Conservation (phyloP, 2,888 invertebrate species). For the Phasia obesa region DNA sequence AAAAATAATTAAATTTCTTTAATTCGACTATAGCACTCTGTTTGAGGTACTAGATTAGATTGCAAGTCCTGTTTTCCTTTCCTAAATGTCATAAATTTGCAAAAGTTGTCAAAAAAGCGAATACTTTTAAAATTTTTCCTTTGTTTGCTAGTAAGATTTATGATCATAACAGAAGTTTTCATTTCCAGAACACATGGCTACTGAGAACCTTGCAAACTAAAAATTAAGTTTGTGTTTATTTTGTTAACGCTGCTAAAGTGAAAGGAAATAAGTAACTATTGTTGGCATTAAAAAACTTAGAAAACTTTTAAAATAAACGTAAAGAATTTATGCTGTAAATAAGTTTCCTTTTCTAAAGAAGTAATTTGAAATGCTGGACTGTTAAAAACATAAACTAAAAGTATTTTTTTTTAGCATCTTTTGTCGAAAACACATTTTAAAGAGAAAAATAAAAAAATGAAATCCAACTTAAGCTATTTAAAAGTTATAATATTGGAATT, state of each 20-base stretch:
- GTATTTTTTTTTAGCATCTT: no score
- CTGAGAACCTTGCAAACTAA: constrained; percentile 34
- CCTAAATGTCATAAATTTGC: constrained; percentile 31
- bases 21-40: no score
- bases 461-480: no score
- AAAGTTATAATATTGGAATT: no score
- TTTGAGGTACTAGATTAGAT: neutral
- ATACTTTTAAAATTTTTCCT: constrained; percentile 32
- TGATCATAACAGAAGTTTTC: constrained; percentile 38
- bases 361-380: constrained; percentile 1
- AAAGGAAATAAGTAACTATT: constrained; percentile 29
- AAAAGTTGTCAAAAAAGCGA: constrained; percentile 26
- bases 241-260: neutral
- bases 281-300: neutral
- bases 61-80: neutral
- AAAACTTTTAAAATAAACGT: neutral
- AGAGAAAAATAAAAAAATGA: no score
- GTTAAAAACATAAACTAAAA: no score
- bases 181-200: constrained; percentile 37
- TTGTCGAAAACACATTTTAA: no score
- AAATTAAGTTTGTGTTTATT: neutral
- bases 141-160: constrained; percentile 41
- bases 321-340: neutral
- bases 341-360: neutral
- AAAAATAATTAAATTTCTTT: no score